Evolutionary conservation across 2,113 vertebrate species (phyloP), one percentile per base, ranked within the genome.

Genomic region (Pterocles gutturalis): DNA sequence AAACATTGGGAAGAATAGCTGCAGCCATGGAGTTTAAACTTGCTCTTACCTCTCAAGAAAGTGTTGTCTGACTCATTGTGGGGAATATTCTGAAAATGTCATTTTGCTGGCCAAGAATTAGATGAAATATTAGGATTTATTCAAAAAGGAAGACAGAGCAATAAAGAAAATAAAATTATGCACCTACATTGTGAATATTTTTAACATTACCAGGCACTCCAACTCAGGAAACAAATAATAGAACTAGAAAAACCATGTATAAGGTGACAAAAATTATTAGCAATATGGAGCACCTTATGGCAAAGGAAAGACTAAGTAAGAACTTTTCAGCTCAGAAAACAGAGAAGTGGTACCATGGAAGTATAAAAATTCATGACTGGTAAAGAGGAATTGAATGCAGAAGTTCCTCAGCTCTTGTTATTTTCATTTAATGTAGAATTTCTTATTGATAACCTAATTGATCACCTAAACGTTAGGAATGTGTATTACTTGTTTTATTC

Each of bases 151-250:
- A 58, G 20, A 71, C 2, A 64, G 72, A 88, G 3, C 17, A 77
- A 61, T 36, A 53, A 34, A 33, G 21, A 80, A 36, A 62, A 53
- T 19, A 28, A 77, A 70, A 55, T 16, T 9, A 20, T 17, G 10
- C 2, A 1, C 4, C 11, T 13, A 13, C 15, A 36, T 53, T 19
- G 83, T 80, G 12, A 71, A 62, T 67, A 80, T 4, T 62, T 11
- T 62, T 13, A 66, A 41, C 4, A 46, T 3, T 9, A 48, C 2
- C 13, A 17, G 7, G 53, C 13, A 0, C 6, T 76, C 22, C n/a
- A 53, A 72, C 2, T 54, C 24, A 36, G 34, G 83, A 60, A 75
- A 45, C 2, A 70, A 79, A 46, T 10, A 53, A 17, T 11, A 33
- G 38, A 11, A 51, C 36, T 8, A 51, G 17, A 62, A 88, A 91